These are phyloP conservation scores for Chiloscyllium punctatum DNA, from an alignment of 2,797 vertebrate genomes.

Conservation along the genomic window DNA sequence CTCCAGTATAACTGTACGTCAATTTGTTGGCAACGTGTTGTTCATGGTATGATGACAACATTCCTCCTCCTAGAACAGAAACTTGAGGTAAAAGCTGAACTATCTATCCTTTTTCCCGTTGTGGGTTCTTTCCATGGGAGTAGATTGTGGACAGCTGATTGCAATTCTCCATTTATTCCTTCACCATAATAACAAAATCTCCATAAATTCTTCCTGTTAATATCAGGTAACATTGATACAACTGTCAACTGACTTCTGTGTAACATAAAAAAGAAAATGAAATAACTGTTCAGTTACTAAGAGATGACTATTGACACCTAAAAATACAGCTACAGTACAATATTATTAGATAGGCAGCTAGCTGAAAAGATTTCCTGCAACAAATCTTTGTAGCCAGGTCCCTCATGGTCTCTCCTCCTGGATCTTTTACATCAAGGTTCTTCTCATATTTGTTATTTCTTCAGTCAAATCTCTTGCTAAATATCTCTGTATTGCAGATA, in stretches of 20 bases:
- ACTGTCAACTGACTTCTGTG: neutral
- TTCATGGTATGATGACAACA: neutral
- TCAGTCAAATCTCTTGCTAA: neutral
- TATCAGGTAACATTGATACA: neutral
- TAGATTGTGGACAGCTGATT: neutral
- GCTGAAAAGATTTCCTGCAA: neutral
- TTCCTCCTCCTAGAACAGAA: neutral
- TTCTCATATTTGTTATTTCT: neutral
- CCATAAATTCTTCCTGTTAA: neutral
- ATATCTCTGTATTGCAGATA: neutral
- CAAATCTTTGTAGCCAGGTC: neutral
- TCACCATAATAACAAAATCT: neutral
- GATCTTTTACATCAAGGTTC: neutral
- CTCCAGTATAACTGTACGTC: neutral
- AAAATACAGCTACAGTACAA: neutral
- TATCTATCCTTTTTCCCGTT: neutral
- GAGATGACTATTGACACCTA: neutral
- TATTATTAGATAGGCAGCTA: neutral
- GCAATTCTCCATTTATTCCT: neutral
- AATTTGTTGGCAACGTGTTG: neutral
- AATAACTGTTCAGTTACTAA: neutral
- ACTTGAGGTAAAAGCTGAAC: neutral
- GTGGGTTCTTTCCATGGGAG: neutral
- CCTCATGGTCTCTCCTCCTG: neutral
- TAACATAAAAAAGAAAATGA: neutral